Evolutionary conservation across 2,113 vertebrate species (phyloP).

Genomic region (Odobenus rosmarus): DNA sequence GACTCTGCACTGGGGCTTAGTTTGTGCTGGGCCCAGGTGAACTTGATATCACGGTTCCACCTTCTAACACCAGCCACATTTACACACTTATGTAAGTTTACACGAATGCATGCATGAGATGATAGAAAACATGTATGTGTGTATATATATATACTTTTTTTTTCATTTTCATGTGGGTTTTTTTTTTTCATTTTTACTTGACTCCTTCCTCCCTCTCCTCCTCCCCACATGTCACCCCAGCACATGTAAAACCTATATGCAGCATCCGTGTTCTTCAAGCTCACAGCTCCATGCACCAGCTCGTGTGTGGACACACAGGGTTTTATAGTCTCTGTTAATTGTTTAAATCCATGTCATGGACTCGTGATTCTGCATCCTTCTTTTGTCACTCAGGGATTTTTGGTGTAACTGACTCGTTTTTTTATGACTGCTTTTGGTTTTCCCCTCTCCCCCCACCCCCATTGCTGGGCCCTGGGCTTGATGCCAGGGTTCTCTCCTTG

Average conservation of each 20-base stretch:
- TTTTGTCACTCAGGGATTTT: not conserved
- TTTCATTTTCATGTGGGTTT: not conserved
- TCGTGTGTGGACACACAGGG: no score
- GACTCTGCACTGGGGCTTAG: not conserved
- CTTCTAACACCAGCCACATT: not conserved
- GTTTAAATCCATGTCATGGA: no score
- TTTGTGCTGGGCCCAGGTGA: not conserved
- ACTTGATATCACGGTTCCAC: not conserved
- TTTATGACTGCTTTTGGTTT: no score
- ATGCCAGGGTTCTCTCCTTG: no score
- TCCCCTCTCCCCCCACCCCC: accelerated
- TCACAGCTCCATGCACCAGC: no score
- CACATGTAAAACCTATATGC: accelerated
- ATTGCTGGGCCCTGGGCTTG: not conserved
- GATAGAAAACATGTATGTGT: no score
- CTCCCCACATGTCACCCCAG: no score
- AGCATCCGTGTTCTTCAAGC: accelerated
- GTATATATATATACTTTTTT: not conserved
- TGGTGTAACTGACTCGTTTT: not conserved
- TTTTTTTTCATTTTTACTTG: not conserved
- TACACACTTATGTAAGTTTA: not conserved
- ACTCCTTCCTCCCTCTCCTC: not conserved
- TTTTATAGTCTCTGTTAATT: no score
- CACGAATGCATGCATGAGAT: no score
- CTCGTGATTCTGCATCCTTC: accelerated